Evolutionary conservation across 1,140 invertebrate genomes (phyloP).

Genomic region (Drosophila equinoxialis): DNA sequence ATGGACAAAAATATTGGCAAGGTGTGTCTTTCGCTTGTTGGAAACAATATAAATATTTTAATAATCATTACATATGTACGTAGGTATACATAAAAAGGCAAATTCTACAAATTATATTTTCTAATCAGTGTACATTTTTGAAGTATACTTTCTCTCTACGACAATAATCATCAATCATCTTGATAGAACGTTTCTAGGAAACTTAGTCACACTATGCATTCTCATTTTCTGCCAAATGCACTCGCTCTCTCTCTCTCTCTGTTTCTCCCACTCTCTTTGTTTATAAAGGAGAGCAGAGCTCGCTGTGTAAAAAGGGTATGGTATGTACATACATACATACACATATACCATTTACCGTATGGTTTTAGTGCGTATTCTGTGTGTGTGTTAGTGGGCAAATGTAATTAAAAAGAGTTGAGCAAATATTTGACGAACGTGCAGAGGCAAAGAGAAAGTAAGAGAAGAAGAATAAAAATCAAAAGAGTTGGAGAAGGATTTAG

Average conservation of each 20-base stretch:
- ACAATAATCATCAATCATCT: slow-evolving; percentile 7
- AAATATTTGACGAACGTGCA: slow-evolving; percentile 82
- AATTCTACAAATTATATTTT: not conserved
- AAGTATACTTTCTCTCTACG: not conserved
- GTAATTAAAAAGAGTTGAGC: slow-evolving; percentile 81
- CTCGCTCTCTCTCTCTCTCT: not conserved
- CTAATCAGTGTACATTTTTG: not conserved
- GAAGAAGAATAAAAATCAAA: slow-evolving; percentile 8
- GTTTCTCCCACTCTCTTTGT: not conserved
- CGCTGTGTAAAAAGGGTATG: slow-evolving; percentile 39
- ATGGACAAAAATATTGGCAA: not conserved
- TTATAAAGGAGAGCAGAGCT: not conserved
- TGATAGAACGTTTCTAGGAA: not conserved
- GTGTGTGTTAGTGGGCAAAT: slow-evolving; percentile 52
- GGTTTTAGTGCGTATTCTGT: slow-evolving; percentile 19
- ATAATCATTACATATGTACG: too few relatives aligned
- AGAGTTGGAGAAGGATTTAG: slow-evolving; percentile 23
- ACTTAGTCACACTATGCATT: slow-evolving; percentile 17
- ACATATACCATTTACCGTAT: slow-evolving; percentile 10
- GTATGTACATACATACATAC: slow-evolving; percentile 19
- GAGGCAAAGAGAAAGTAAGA: slow-evolving; percentile 55
- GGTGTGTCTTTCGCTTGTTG: too few relatives aligned
- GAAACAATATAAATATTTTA: too few relatives aligned
- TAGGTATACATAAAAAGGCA: not conserved
- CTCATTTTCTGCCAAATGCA: slow-evolving; percentile 6